Evolutionary conservation across 2,113 vertebrate genomes (phyloP), one percentile per base, ranked within the genome.

Genomic region (Girardinichthys multiradiatus): DNA sequence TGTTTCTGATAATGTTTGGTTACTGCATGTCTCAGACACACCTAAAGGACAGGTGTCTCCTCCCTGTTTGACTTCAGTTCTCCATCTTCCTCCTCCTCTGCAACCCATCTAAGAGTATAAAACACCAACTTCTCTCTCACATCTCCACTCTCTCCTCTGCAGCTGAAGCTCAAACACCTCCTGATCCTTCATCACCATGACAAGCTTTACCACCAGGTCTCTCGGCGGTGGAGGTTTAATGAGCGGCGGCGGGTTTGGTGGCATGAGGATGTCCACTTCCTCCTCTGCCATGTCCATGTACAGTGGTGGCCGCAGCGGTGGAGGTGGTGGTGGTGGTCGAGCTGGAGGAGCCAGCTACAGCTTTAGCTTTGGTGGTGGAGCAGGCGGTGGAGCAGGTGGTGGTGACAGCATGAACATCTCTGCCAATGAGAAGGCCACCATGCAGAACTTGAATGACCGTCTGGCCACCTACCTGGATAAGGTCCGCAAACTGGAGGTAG

Each of bases 401-500:
- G 26, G 30, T 19, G 77, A 88, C 72, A 57, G 59, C 70, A 2
- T 66, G 0, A 75, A 73, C 30, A 28, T 89, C 33, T 59, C 80
- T 0, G 68, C 67, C 76, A 94, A 90, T 30, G 88, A 94, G 74
- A 95, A 95, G 80, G 68, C 51, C 69, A 81, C 92, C 76, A 92
- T 95, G 94, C 92, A 93, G 86, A 94, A 93, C 84, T 90, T 95
- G 57, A 95, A 95, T 42, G 92, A 95, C 82, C 92, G 93, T 0
- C 83, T 95, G 87, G 90, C 91, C 24, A 0, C 72, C 66, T 95
- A 95, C 89, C 87, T 95, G 86, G 81, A 86, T 0, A 94, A 94
- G 80, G 94, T 95, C 26, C 88, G 69, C 67, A 61, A 21, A 48
- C 88, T 95, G 88, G 94, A 95, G 77, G 64, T 24, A 1, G 87